These are phyloP conservation scores for Clarias magur DNA, from an alignment of 2,113 vertebrate species.

Conservation along the genomic window DNA sequence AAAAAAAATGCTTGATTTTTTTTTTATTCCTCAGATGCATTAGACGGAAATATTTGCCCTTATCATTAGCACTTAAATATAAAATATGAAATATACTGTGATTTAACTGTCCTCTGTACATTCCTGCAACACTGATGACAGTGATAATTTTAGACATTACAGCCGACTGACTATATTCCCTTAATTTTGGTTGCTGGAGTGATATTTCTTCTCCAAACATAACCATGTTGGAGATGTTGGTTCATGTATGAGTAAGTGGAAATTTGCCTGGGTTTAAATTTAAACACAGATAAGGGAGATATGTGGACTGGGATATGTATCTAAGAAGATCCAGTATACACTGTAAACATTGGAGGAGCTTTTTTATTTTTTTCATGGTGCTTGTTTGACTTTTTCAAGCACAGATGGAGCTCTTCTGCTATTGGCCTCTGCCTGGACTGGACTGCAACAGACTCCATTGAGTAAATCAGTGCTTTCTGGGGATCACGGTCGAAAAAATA, in stretches of 20 bases:
- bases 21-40: not conserved
- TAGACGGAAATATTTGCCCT: not conserved
- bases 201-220: not conserved
- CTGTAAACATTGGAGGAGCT: constrained; percentile 26
- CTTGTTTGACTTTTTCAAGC: constrained; percentile 47
- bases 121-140: not conserved
- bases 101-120: not conserved
- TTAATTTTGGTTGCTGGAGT: not conserved
- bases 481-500: constrained; percentile 30
- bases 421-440: constrained; percentile 10
- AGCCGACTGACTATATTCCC: not conserved
- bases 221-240: constrained; percentile 10
- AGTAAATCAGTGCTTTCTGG: constrained; percentile 41
- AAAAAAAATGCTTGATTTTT: not conserved
- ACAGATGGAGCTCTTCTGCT: constrained; percentile 44
- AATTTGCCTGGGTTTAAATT: constrained; percentile 7
- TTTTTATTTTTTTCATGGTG: constrained; percentile 10
- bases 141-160: not conserved
- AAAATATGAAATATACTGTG: not conserved
- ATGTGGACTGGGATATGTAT: constrained; percentile 24
- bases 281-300: constrained; percentile 40
- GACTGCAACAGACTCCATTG: constrained; percentile 14
- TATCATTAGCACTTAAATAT: not conserved
- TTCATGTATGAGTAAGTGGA: constrained; percentile 21
- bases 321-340: constrained; percentile 36